These are phyloP conservation scores for Propithecus coquereli DNA, from an alignment of 2,113 vertebrate species.

Conservation along the genomic window DNA sequence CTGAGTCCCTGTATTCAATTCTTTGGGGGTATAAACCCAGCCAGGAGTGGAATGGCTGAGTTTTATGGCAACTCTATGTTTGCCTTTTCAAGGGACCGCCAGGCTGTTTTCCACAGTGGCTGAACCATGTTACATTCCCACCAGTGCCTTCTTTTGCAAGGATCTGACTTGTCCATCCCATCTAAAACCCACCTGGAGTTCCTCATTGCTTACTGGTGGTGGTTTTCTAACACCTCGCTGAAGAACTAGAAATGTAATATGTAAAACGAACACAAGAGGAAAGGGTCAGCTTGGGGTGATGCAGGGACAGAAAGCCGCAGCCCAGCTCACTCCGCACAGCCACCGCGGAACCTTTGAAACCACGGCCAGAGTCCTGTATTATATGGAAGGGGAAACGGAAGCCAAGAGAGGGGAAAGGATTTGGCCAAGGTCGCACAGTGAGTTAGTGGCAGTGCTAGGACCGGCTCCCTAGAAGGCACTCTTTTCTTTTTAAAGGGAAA, in stretches of 20 bases:
- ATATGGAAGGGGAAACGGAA: neutral
- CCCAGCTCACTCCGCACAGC: neutral
- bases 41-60: neutral
- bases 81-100: neutral
- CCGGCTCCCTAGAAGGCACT: neutral
- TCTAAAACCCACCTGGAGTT: neutral
- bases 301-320: neutral
- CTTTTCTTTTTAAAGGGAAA: neutral
- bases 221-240: neutral
- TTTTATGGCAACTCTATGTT: neutral
- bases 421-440: neutral
- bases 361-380: accelerated
- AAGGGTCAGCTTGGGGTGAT: neutral
- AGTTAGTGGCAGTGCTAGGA: neutral
- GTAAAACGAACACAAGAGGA: neutral
- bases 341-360: neutral
- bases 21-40: neutral
- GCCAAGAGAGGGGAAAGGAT: neutral
- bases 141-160: neutral
- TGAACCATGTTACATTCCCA: neutral
- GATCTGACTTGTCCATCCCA: neutral
- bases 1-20: neutral
- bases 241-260: neutral
- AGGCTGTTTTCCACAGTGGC: neutral
- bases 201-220: neutral